Evolutionary conservation across 2,888 invertebrate genomes (phyloP), one percentile per base, ranked within the genome.

Genomic region (Heliconius erato): DNA sequence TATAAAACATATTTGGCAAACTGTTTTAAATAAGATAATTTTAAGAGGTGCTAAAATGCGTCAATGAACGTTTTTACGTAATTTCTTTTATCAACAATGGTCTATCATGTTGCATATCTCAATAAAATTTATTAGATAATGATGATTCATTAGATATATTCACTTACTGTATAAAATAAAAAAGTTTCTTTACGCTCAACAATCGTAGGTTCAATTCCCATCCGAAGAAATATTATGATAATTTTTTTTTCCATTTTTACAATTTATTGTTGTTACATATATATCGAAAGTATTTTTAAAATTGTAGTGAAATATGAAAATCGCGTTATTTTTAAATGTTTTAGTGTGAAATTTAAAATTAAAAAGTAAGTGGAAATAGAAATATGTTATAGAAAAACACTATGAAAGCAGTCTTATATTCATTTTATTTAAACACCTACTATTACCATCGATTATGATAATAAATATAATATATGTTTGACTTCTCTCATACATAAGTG

Each of bases 1-100:
- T 71, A 71, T n/a, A 19, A 1, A 35, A 35, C 63, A 35, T 69
- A n/a, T 71, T 54, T 54, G 54, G 40, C 69, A 23, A n/a, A 40
- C 54, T 72, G n/a, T 72, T 72, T 9, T 16, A 3, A 44, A 26
- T 26, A 26, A 72, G 72, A 72, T 72, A 72, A 72, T 2, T 44
- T 44, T 26, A 9, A 26, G 7, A 72, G 44, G 7, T 44, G 67
- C 67, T n/a, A 72, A n/a, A 26, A 19, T 7, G 9, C 44, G 72
- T 44, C 26, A 72, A 26, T 72, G 16, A 26, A 26, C 72, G 5
- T 19, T 44, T 26, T 72, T 72, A 72, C 72, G 16, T 72, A 72
- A 72, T 26, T 72, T 72, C 44, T 49, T 72, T 63, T 72, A 72
- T 72, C 72, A 71, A 71, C n/a, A 40, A 44, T 40, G 14, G 14